phyloP scores from a whole-genome alignment of 2,888 invertebrate genomes.

The Dryobotodes eremita region DNA sequence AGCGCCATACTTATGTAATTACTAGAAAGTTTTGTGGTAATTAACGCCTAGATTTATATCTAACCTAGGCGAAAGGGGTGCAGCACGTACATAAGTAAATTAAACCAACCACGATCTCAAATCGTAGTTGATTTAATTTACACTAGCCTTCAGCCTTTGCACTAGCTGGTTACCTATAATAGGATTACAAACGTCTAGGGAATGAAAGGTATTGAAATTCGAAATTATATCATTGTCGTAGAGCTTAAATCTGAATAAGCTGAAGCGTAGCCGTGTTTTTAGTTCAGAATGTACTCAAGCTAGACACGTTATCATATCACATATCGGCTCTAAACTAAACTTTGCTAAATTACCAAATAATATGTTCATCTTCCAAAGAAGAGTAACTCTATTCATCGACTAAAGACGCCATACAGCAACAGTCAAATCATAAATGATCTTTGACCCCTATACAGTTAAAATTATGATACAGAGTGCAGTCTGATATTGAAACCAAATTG shows the following conservation, averaged over 20 bases:
- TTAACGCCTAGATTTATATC: constrained; percentile 4
- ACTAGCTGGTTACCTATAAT: neutral
- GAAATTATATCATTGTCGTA: neutral
- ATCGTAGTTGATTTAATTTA: too few species aligned
- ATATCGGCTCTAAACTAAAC: neutral
- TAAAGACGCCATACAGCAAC: neutral
- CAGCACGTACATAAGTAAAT: neutral
- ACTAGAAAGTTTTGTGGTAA: neutral
- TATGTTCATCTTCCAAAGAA: neutral
- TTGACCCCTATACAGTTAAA: neutral
- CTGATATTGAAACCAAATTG: constrained; percentile 5
- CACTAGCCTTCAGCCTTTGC: neutral
- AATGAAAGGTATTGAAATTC: neutral
- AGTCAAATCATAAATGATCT: neutral
- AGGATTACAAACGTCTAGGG: constrained; percentile 3
- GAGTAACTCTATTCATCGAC: neutral
- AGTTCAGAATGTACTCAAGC: neutral
- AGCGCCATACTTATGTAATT: neutral
- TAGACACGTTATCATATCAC: neutral
- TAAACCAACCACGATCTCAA: neutral
- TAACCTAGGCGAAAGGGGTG: neutral
- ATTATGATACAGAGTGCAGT: neutral
- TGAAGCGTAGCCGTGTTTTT: neutral
- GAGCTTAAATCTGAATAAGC: constrained; percentile 2
- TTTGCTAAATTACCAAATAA: neutral